Evolutionary conservation across 2,797 vertebrate genomes (phyloP), one percentile per base, ranked within the genome.

Genomic region (Centropyge bicolor): DNA sequence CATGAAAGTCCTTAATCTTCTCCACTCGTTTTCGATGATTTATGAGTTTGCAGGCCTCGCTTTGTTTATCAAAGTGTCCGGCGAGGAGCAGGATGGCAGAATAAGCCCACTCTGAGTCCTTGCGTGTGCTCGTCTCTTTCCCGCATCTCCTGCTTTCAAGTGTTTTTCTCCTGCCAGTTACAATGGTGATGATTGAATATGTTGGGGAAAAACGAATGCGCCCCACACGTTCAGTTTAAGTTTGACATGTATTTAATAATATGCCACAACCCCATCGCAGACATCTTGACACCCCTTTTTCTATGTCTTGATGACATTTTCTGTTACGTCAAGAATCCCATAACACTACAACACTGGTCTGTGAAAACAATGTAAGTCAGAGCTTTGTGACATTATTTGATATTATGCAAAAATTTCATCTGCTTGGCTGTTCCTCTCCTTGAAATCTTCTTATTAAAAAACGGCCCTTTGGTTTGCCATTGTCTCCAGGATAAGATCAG

Each of bases 11-110:
- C 75, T 86, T 90, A 78, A 90, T 91, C 86, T 87, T 67, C 88
- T 88, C 73, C 63, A 87, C 63, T 93, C 77, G 87, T 91, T 88
- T 78, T 65, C 81, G 78, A 87, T 88, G 89, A 92, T 91, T 87
- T 84, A 91, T 89, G 78, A 87, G 87, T 89, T 80, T 77, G 72
- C 56, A 62, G 61, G 81, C 86, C 78, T 80, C 64, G 68, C 38
- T 90, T 86, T 88, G 86, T 88, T 91, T 86, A 84, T 83, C 74
- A 85, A 84, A 90, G 82, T 82, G 86, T 84, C 83, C 86, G 56
- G 59, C 78, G 65, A 74, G 67, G 61, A 77, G 61, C 70, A 20
- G 80, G 46, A 78, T 49, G 80, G 74, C 71, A 88, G 80, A 82
- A 80, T 67, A 85, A 90, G 60, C 41, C n/a, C 56, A 20, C 64